These are phyloP conservation scores for Betta splendens DNA, from an alignment of 2,797 vertebrate species.

Conservation along the genomic window DNA sequence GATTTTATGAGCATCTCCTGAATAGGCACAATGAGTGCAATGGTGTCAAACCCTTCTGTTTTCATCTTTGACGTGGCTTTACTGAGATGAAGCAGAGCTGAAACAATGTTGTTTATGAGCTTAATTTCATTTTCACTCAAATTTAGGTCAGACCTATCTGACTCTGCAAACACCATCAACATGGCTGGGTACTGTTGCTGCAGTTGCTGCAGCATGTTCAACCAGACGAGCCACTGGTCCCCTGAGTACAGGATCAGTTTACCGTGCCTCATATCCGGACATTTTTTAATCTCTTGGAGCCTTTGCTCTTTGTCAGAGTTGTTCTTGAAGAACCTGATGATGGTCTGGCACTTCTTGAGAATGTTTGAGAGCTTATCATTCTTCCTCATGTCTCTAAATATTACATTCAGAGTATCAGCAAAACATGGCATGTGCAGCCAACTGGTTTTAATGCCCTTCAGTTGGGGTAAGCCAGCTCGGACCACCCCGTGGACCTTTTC, in stretches of 20 bases:
- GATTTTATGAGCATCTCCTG: not conserved
- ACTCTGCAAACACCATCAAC: not conserved
- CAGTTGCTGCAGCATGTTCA: slow-evolving; percentile 6
- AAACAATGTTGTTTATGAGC: not conserved
- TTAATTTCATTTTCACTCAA: not conserved
- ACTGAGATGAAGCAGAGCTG: slow-evolving; percentile 1
- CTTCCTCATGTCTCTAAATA: slow-evolving; percentile 4
- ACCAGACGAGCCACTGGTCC: slow-evolving; percentile 2
- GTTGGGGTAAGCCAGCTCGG: slow-evolving; percentile 1
- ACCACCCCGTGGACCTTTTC: slow-evolving; percentile 17
- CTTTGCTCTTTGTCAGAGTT: not conserved
- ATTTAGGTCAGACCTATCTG: not conserved
- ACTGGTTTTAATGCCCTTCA: not conserved
- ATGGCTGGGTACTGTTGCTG: not conserved
- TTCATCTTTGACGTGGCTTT: not conserved
- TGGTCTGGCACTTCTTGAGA: slow-evolving; percentile 13
- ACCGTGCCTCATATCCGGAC: rapidly evolving
- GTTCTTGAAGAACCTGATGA: slow-evolving; percentile 5
- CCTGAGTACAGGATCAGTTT: slow-evolving; percentile 10
- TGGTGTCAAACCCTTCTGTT: not conserved
- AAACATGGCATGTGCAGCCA: slow-evolving; percentile 21
- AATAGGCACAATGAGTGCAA: slow-evolving; percentile 8
- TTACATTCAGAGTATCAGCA: slow-evolving; percentile 7
- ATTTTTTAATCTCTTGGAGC: not conserved
- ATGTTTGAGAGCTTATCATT: not conserved